A percentile compares a stretch with the other conserved stretches of the same genome.
phyloP scores from a whole-genome alignment of 2,113 vertebrate species.

The Carassius auratus region DNA sequence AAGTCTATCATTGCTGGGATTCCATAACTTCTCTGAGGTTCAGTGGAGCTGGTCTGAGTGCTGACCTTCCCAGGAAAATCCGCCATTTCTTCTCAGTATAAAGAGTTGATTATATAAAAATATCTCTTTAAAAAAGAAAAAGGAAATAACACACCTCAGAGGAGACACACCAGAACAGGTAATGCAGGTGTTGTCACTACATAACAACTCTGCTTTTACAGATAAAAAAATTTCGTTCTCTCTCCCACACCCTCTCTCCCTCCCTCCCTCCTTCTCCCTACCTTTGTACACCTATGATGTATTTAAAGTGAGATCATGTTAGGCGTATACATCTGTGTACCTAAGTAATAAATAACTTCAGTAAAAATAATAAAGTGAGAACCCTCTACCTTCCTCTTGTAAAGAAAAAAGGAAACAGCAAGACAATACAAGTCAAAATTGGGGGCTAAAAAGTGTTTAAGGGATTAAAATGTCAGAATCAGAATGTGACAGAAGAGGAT shows the following conservation, averaged over 20 bases:
- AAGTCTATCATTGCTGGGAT: constrained; percentile 66
- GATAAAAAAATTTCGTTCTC: constrained; percentile 52
- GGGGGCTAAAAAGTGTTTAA: not conserved
- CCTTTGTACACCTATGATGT: not conserved
- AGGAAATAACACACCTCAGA: not conserved
- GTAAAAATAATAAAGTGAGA: constrained; percentile 25
- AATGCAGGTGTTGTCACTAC: constrained; percentile 27
- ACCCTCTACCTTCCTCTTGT: not conserved
- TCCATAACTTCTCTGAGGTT: constrained; percentile 45
- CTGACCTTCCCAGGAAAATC: constrained; percentile 81
- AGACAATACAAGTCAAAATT: not conserved
- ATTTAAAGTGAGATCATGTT: not conserved
- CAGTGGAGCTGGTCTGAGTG: constrained; percentile 80
- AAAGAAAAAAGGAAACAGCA: not conserved
- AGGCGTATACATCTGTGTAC: not conserved
- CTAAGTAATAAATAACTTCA: constrained; percentile 41
- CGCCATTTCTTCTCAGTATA: constrained; percentile 64
- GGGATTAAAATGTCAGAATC: no score
- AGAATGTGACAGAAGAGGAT: no score
- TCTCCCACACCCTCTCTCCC: constrained; percentile 12
- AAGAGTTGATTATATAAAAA: not conserved
- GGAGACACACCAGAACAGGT: constrained; percentile 36
- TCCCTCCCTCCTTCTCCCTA: constrained; percentile 19
- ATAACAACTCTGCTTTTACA: constrained; percentile 54
- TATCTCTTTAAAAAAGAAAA: constrained; percentile 9